Percentiles rank a stretch among this genome's conserved stretches.
These are phyloP conservation scores for Augochlorella aurata DNA, from an alignment of 2,888 invertebrate species.

Conservation along the genomic window DNA sequence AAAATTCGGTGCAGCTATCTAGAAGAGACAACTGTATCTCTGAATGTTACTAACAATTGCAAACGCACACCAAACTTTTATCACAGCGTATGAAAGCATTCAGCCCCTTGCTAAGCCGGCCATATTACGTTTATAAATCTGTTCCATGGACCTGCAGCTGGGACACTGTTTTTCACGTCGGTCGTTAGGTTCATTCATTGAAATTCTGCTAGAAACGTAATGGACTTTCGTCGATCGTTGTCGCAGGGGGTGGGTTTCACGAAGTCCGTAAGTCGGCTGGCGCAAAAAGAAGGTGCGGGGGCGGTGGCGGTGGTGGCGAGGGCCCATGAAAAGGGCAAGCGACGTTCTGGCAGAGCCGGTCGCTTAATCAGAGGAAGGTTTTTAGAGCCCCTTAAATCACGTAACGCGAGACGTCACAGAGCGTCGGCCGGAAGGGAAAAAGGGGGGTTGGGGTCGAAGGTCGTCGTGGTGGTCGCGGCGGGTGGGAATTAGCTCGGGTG, in stretches of 20 bases:
- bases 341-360: conserved; percentile 71
- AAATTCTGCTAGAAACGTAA: conserved; percentile 59
- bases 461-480: conserved; percentile 69
- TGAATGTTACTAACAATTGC: background rate
- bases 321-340: conserved; percentile 74
- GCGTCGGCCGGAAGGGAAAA: conserved; percentile 43
- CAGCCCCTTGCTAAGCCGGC: background rate
- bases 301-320: conserved; percentile 36
- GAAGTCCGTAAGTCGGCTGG: conserved; percentile 59
- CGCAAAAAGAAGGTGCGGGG: conserved; percentile 62
- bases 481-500: conserved; percentile 77
- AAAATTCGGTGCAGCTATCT: background rate
- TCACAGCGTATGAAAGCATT: background rate
- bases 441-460: conserved; percentile 27
- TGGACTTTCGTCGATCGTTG: conserved; percentile 59
- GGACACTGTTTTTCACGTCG: conserved; percentile 61
- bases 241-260: conserved; percentile 57
- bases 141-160: background rate
- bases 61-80: background rate
- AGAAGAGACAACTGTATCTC: too few species aligned
- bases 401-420: conserved; percentile 74
- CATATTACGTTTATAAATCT: conserved; percentile 27
- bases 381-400: conserved; percentile 79
- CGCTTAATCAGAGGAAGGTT: conserved; percentile 80
- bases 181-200: conserved; percentile 45